These are phyloP conservation scores for Caenorhabditis tropicalis DNA, from an alignment of 1,140 invertebrate species.

Conservation along the genomic window DNA sequence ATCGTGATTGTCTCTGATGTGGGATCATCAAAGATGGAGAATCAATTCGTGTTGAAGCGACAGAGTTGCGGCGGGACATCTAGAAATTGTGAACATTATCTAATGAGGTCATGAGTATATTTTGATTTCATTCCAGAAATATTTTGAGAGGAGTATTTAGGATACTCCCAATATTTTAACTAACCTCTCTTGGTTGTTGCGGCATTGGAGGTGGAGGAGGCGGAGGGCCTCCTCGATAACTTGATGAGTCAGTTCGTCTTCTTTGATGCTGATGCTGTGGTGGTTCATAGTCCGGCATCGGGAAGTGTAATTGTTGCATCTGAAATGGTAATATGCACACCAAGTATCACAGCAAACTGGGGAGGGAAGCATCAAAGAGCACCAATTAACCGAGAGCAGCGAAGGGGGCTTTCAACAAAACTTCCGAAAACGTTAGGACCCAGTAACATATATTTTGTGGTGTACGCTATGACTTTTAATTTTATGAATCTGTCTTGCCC, in stretches of 20 bases:
- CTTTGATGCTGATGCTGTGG: neutral
- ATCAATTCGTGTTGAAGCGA: conserved; percentile 40
- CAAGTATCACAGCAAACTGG: conserved; percentile 33
- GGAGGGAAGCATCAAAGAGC: conserved; percentile 2
- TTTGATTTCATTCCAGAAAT: too few species aligned
- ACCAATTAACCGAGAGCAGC: conserved; percentile 3
- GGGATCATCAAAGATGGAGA: neutral
- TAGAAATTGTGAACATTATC: too few species aligned
- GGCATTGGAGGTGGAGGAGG: neutral
- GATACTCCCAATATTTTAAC: too few species aligned
- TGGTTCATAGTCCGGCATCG: conserved; percentile 51
- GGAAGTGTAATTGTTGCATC: conserved; percentile 43
- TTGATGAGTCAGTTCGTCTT: neutral
- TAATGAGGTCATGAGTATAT: too few species aligned
- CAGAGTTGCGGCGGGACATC: conserved; percentile 50
- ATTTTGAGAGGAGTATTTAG: too few species aligned
- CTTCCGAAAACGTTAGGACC: neutral
- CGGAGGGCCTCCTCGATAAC: neutral
- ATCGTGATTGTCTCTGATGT: conserved; percentile 47
- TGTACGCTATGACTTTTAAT: conserved; percentile 15
- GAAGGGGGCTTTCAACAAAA: neutral
- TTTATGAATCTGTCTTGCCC: neutral
- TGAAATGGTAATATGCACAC: conserved; percentile 36
- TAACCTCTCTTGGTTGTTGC: conserved; percentile 21
- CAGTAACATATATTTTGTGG: neutral